These are phyloP conservation scores for Drosophila infuscata DNA, from an alignment of 2,888 invertebrate species.

Conservation along the genomic window DNA sequence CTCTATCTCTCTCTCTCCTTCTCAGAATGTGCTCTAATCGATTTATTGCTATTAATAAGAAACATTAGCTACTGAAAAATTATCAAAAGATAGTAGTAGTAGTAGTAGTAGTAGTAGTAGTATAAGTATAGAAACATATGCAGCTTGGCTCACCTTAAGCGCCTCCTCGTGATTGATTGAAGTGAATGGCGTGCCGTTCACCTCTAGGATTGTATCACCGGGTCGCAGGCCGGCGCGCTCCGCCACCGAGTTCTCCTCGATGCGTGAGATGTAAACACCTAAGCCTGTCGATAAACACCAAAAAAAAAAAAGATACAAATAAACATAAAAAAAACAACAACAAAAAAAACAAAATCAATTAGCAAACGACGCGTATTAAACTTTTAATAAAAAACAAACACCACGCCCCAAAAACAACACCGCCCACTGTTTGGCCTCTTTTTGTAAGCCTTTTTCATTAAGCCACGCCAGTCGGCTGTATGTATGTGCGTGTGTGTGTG, in stretches of 20 bases:
- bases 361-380: slow-evolving; percentile 58
- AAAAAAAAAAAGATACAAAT: slow-evolving; percentile 4
- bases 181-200: slow-evolving; percentile 96
- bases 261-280: slow-evolving; percentile 96
- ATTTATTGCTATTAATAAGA: slow-evolving; percentile 42
- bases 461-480: slow-evolving; percentile 16
- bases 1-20: background rate
- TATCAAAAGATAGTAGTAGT: slow-evolving; percentile 23
- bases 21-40: slow-evolving; percentile 63
- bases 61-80: slow-evolving; percentile 60
- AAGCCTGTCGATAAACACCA: slow-evolving; percentile 87
- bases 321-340: background rate
- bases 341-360: slow-evolving; percentile 62
- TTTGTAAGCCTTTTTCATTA: slow-evolving; percentile 63
- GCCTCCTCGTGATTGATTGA: slow-evolving; percentile 97
- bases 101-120: slow-evolving; percentile 2
- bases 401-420: slow-evolving; percentile 11
- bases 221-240: slow-evolving; percentile 94
- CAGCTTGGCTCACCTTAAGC: slow-evolving; percentile 89
- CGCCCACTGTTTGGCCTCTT: slow-evolving; percentile 36
- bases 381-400: slow-evolving; percentile 62
- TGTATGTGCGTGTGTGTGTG: slow-evolving; percentile 8
- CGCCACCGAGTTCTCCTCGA: slow-evolving; percentile 95
- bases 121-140: slow-evolving; percentile 18
- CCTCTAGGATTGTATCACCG: slow-evolving; percentile 97